phyloP scores from a whole-genome alignment of 2,113 vertebrate genomes.

The Patagioenas fasciata region DNA sequence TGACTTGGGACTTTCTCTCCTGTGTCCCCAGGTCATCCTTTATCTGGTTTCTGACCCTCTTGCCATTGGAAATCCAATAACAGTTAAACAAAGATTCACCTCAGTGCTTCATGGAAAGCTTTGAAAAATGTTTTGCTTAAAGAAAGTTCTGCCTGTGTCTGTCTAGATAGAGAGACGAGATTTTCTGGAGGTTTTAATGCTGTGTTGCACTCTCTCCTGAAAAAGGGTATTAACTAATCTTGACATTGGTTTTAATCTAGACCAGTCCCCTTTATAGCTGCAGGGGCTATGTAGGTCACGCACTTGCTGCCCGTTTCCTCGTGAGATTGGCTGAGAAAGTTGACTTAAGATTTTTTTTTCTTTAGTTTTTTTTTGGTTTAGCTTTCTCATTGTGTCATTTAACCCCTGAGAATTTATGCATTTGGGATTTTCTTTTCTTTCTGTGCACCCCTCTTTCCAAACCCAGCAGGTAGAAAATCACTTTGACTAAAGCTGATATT shows the following conservation, averaged over 20 bases:
- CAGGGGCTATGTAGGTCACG: background rate
- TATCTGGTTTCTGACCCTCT: background rate
- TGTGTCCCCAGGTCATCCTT: background rate
- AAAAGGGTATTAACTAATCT: background rate
- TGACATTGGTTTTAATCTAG: background rate
- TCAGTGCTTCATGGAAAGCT: constrained; percentile 25
- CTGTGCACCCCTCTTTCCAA: background rate
- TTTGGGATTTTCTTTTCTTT: constrained; percentile 22
- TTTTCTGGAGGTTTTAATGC: background rate
- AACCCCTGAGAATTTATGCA: background rate
- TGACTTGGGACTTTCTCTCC: background rate
- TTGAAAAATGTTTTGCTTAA: constrained; percentile 45
- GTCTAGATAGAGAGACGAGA: background rate
- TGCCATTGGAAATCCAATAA: constrained; percentile 47
- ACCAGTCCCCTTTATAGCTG: background rate
- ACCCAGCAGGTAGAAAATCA: constrained; percentile 17
- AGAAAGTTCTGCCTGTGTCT: background rate
- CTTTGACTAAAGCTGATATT: constrained; percentile 31
- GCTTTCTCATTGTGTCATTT: background rate
- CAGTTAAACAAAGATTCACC: constrained; percentile 41
- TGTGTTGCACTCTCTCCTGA: background rate
- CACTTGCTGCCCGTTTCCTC: background rate
- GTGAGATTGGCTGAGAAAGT: constrained; percentile 4
- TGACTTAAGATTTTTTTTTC: constrained; percentile 23
- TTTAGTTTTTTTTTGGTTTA: background rate